These are phyloP conservation scores for Strigamia crassipes DNA, from an alignment of 2,888 invertebrate genomes.

Conservation along the genomic window DNA sequence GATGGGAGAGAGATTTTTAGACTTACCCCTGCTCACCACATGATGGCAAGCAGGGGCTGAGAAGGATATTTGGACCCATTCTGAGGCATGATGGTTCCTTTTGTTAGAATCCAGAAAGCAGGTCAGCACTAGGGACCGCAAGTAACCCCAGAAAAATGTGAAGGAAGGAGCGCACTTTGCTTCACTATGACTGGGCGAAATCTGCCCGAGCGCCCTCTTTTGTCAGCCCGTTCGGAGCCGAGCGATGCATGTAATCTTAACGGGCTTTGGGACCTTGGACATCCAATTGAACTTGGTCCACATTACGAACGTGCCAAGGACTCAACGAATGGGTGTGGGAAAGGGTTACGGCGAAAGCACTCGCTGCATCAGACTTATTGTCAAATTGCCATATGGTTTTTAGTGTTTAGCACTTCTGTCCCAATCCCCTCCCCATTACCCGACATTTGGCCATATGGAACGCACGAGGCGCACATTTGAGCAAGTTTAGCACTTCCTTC, in stretches of 20 bases:
- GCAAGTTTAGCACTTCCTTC: conserved; percentile 26
- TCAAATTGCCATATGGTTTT: neutral
- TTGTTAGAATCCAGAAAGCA: conserved; percentile 32
- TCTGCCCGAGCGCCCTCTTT: conserved; percentile 17
- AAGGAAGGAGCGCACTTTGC: neutral
- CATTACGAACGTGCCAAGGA: neutral
- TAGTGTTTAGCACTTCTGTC: neutral
- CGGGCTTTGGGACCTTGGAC: neutral
- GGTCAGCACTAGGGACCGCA: conserved; percentile 8
- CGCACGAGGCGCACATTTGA: conserved; percentile 5
- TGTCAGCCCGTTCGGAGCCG: neutral
- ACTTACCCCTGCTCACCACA: conserved; percentile 17
- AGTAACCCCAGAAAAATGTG: conserved; percentile 3
- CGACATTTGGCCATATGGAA: neutral
- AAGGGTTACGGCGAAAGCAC: no score
- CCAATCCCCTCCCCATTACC: neutral
- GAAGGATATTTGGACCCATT: conserved; percentile 6
- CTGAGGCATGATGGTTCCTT: conserved; percentile 19
- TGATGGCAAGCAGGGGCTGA: conserved; percentile 18
- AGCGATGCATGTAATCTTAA: conserved; percentile 8
- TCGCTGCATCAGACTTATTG: neutral
- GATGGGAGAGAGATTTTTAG: neutral
- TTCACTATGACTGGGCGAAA: neutral
- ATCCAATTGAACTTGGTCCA: no score
- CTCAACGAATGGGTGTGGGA: no score